Evolutionary conservation across 2,888 invertebrate species (phyloP).

Genomic region (Scrobipalpa costella): DNA sequence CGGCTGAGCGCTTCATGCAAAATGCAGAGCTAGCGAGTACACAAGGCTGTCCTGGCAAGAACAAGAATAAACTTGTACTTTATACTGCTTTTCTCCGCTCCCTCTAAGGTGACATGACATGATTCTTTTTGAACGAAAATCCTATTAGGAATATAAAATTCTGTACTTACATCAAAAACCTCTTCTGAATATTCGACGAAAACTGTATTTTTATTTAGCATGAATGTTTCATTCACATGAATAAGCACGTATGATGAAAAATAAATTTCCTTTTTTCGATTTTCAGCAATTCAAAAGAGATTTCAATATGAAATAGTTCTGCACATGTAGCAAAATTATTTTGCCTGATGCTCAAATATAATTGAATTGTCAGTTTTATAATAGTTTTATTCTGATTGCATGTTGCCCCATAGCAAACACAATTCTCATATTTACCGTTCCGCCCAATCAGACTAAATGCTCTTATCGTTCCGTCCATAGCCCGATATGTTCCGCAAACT

Average conservation of each 20-base stretch:
- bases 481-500: not conserved
- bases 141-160: no score
- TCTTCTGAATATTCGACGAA: no score
- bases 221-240: no score
- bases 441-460: conserved; percentile 9
- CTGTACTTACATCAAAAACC: no score
- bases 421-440: not conserved
- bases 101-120: not conserved
- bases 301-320: no score
- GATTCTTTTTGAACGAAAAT: no score
- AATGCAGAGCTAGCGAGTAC: not conserved
- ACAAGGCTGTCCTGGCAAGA: not conserved
- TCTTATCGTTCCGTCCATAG: conserved; percentile 10
- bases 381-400: no score
- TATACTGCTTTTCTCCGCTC: not conserved
- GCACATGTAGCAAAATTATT: no score
- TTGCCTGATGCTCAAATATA: not conserved
- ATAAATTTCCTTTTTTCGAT: no score
- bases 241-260: no score
- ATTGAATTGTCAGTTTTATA: not conserved
- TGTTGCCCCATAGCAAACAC: not conserved
- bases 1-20: conserved; percentile 3
- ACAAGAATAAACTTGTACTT: not conserved
- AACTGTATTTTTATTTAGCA: no score
- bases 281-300: no score